Percentiles rank a stretch among this genome's conserved stretches.
Conservation (phyloP, 2,113 vertebrate species). For the Orycteropus afer region DNA sequence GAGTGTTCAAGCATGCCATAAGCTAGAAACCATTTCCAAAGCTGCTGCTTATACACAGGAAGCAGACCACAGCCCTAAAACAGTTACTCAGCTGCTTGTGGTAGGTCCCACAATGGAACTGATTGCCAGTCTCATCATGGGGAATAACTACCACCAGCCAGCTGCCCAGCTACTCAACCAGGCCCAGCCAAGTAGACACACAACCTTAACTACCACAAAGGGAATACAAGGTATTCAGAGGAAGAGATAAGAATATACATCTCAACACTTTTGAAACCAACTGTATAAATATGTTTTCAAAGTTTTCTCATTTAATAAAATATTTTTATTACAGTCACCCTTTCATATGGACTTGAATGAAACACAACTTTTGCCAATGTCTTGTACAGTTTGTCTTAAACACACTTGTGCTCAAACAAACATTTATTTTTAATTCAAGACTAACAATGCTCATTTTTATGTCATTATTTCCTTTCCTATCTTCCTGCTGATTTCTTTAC, state of each 20-base stretch:
- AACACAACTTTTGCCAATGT: neutral
- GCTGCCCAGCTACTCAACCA: too few species aligned
- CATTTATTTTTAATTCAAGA: neutral
- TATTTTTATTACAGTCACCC: neutral
- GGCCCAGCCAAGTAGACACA: too few species aligned
- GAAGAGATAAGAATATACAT: neutral
- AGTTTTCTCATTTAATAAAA: neutral
- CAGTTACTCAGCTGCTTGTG: too few species aligned
- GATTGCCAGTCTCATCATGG: too few species aligned
- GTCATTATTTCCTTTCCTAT: conserved; percentile 43
- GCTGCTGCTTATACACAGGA: too few species aligned
- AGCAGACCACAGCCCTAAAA: too few species aligned
- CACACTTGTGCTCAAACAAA: neutral
- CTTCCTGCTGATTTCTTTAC: conserved; percentile 52
- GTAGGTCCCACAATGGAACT: too few species aligned
- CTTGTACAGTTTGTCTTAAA: neutral
- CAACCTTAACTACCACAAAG: too few species aligned
- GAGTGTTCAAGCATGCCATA: too few species aligned
- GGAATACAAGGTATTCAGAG: neutral
- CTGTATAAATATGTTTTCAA: neutral
- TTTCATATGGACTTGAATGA: neutral
- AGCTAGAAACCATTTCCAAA: too few species aligned
- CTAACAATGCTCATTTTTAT: conserved; percentile 8
- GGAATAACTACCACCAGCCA: too few species aligned
- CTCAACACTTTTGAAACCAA: neutral